Percentiles rank a stretch among this genome's conserved stretches.
These are phyloP conservation scores for Trachelus troglodyta DNA, from an alignment of 2,888 invertebrate species.

Conservation along the genomic window DNA sequence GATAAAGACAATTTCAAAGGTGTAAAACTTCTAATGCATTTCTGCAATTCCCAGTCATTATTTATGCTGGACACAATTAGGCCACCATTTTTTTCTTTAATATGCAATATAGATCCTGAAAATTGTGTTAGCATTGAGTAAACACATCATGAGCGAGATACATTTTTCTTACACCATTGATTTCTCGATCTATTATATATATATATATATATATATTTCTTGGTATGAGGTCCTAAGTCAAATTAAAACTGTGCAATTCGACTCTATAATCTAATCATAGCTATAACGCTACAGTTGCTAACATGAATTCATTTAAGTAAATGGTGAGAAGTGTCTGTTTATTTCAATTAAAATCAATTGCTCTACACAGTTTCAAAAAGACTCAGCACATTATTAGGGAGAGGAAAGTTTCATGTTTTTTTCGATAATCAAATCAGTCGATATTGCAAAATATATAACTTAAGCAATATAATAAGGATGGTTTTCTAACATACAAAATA, in stretches of 20 bases:
- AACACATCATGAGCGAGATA: conserved; percentile 26
- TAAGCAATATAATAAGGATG: background rate
- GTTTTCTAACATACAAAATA: background rate
- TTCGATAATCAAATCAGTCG: background rate
- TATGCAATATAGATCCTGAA: conserved; percentile 6
- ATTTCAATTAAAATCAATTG: background rate
- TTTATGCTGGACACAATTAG: conserved; percentile 15
- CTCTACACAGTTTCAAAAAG: background rate
- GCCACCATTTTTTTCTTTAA: conserved; percentile 11
- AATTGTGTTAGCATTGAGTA: conserved; percentile 21
- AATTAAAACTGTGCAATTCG: background rate
- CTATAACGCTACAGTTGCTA: background rate
- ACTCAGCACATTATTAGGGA: background rate
- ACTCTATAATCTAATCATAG: background rate
- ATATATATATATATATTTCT: conserved; percentile 5
- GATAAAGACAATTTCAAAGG: conserved; percentile 47
- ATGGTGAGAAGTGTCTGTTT: background rate
- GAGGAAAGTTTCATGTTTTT: background rate
- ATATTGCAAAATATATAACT: background rate
- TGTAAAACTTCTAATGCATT: conserved; percentile 51
- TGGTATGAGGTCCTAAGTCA: background rate
- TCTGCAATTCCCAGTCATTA: conserved; percentile 21
- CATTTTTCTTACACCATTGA: conserved; percentile 61
- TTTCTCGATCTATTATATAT: conserved; percentile 33
- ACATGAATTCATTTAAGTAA: background rate